Conservation (phyloP, 2,888 invertebrate genomes). For the Agriopis marginaria region DNA sequence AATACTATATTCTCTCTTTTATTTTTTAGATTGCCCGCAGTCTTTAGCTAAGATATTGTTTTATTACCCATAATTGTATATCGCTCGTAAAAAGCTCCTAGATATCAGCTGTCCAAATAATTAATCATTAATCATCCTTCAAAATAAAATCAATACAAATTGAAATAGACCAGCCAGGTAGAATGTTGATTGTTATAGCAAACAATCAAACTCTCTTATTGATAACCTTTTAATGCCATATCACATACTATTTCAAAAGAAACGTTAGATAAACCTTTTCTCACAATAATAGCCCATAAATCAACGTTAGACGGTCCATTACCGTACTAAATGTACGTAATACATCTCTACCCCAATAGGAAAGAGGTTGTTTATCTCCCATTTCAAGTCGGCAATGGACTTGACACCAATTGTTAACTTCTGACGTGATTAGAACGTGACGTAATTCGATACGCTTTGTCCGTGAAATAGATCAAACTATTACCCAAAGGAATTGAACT, state of each 20-base stretch:
- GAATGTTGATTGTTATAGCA: slow-evolving; percentile 29
- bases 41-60: too few species aligned
- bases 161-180: slow-evolving; percentile 27
- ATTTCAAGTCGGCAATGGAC: slow-evolving; percentile 42
- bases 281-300: slow-evolving; percentile 36
- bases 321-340: slow-evolving; percentile 15
- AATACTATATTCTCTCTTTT: too few species aligned
- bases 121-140: slow-evolving; percentile 30
- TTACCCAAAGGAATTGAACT: slow-evolving; percentile 33
- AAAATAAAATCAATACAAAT: slow-evolving; percentile 24
- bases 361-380: slow-evolving; percentile 33
- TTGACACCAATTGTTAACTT: slow-evolving; percentile 44
- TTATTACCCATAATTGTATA: not conserved
- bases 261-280: slow-evolving; percentile 23
- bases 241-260: slow-evolving; percentile 24
- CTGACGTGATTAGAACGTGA: slow-evolving; percentile 45
- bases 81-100: not conserved
- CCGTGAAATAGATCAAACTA: slow-evolving; percentile 43
- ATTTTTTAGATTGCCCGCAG: too few species aligned
- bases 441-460: slow-evolving; percentile 54
- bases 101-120: slow-evolving; percentile 14
- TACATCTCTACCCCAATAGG: slow-evolving; percentile 39
- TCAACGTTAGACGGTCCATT: slow-evolving; percentile 28
- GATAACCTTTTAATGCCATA: slow-evolving; percentile 36
- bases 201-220: slow-evolving; percentile 31